Percentiles rank a stretch among this genome's conserved stretches.
Conservation (phyloP, 2,888 invertebrate genomes). For the Chloroclystis v-ata region DNA sequence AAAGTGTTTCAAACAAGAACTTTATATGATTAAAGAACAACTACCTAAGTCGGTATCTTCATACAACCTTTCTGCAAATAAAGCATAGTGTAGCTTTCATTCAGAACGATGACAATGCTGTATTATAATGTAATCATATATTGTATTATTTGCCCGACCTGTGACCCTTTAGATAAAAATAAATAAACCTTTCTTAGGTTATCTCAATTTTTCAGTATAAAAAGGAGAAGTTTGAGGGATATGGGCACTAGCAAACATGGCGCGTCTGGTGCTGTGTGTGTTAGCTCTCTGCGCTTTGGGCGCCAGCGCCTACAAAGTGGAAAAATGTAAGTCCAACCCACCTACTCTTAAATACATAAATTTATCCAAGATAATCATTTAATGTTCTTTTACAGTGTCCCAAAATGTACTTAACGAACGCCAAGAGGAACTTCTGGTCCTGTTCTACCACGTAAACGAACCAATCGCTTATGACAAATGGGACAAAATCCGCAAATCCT, state of each 20-base stretch:
- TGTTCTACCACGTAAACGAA: slow-evolving; percentile 77
- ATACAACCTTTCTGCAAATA: too few species aligned
- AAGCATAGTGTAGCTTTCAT: too few species aligned
- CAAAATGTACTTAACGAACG: slow-evolving; percentile 54
- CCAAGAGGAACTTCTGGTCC: slow-evolving; percentile 62
- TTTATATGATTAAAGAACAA: too few species aligned
- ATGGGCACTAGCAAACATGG: slow-evolving; percentile 51
- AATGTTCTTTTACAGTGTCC: slow-evolving; percentile 62
- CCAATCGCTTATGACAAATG: slow-evolving; percentile 74
- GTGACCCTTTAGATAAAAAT: slow-evolving; percentile 8
- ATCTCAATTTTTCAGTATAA: slow-evolving; percentile 36
- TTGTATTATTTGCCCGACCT: slow-evolving; percentile 3
- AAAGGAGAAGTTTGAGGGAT: slow-evolving; percentile 24
- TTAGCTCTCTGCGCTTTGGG: slow-evolving; percentile 55
- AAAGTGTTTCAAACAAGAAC: too few species aligned
- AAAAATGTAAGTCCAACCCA: slow-evolving; percentile 52
- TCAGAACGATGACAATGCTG: background rate
- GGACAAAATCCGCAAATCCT: slow-evolving; percentile 66
- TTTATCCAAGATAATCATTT: too few species aligned
- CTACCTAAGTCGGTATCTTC: too few species aligned
- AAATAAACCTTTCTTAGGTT: slow-evolving; percentile 10
- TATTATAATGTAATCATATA: slow-evolving; percentile 13
- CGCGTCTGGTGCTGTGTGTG: slow-evolving; percentile 54
- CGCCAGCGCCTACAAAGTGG: slow-evolving; percentile 42
- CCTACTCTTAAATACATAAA: background rate